These are phyloP conservation scores for Esperia sulphurella DNA, from an alignment of 2,888 invertebrate species.

Conservation along the genomic window DNA sequence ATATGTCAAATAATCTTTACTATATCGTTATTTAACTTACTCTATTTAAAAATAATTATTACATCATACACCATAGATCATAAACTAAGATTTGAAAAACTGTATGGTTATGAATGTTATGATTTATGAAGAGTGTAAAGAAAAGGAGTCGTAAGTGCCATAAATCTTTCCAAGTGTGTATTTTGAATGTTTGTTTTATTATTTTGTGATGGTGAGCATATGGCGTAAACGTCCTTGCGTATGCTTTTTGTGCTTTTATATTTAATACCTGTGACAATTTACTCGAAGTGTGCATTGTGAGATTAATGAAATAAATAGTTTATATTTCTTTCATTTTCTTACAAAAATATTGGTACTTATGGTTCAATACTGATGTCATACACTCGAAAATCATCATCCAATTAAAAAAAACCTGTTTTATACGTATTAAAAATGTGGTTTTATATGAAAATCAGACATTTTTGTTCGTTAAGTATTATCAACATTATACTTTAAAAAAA, in stretches of 20 bases:
- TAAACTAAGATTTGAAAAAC: background rate
- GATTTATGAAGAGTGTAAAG: slow-evolving; percentile 1
- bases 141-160: slow-evolving; percentile 1
- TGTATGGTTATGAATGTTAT: no score
- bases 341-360: no score
- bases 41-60: background rate
- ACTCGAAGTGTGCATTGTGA: background rate
- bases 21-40: background rate
- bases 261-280: slow-evolving; percentile 26
- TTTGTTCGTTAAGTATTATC: no score
- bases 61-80: background rate
- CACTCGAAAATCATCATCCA: no score
- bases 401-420: no score
- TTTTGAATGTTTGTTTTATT: slow-evolving; percentile 9
- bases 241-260: slow-evolving; percentile 24
- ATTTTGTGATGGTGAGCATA: slow-evolving; percentile 3
- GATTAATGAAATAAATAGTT: no score
- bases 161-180: slow-evolving; percentile 9
- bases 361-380: no score
- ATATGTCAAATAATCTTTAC: no score
- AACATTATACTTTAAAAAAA: no score
- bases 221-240: slow-evolving; percentile 11
- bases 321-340: no score
- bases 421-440: no score
- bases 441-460: no score